Base-by-base conservation (phyloP, 2,888 invertebrate genomes). In the Pseudoips prasinana region DNA sequence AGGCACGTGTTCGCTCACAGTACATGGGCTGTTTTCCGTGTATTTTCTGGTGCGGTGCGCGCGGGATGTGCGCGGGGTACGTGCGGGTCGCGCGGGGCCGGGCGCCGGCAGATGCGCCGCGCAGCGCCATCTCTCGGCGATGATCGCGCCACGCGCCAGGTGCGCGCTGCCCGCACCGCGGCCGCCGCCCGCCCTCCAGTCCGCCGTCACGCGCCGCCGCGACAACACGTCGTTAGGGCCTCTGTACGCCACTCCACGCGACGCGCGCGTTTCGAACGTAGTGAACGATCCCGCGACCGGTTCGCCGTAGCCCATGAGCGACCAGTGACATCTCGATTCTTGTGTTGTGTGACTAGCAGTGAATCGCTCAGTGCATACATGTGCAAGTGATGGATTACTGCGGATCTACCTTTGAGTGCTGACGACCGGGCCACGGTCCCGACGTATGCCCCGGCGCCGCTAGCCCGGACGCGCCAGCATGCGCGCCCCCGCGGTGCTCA, bases 301-400 rank as follows among this genome's bases (percentile, higher is more conserved):
- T 83, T 83, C 77, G 65, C 71, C 71, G 66, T 64, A 72, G 73
- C 76, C 76, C 80, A 84, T 82, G 84, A 81, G 75, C 83, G 72
- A 80, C 69, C 73, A 75, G 85, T 85, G 85, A 85, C 85, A 85
- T 70, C 83, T 74, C 72, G 59, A 76, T 77, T 68, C 53, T 78
- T 81, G 85, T 86, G 85, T 80, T 77, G 79, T 85, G 87, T 84
- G 87, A 86, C 86, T 84, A 77, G 61, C 74, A 81, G 87, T 87
- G 84, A 82, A 84, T 80, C 75, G 65, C 81, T 78, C 76, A 79
- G 85, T 85, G 84, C 73, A 71, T 73, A 71, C 66, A 70, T 77
- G 80, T 85, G 82, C 79, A 65, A 79, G 84, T 85, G 81, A 87
- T 88, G 88, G 88, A 88, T 88, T 86, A 79, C 86, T 81, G 78